Conservation (phyloP, 2,797 vertebrate genomes). For the Eutrigla gurnardus region DNA sequence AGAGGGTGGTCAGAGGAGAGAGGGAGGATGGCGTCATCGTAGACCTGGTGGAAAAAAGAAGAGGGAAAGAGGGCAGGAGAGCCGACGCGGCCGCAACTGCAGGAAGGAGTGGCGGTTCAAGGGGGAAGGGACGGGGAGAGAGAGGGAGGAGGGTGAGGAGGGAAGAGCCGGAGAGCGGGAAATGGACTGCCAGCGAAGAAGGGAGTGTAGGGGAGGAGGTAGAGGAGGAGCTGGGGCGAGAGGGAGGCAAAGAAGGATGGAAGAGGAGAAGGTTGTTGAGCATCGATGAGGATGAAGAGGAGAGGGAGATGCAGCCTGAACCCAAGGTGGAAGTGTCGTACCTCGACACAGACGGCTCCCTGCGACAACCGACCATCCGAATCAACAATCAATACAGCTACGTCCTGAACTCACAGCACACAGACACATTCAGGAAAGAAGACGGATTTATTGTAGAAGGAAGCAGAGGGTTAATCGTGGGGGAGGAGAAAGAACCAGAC, state of each 20-base stretch:
- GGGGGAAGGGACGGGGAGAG: constrained; percentile 72
- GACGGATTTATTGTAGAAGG: constrained; percentile 51
- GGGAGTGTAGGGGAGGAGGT: constrained; percentile 39
- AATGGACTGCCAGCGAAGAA: constrained; percentile 37
- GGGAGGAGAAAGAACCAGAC: constrained; percentile 32
- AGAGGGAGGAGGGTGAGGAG: constrained; percentile 75
- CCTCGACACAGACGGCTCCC: constrained; percentile 11
- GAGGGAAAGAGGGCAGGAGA: constrained; percentile 71
- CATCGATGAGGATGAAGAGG: constrained; percentile 64
- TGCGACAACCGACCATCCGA: constrained; percentile 22
- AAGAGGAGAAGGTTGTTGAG: constrained; percentile 79
- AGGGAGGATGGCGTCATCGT: constrained; percentile 47
- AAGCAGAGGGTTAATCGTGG: constrained; percentile 7
- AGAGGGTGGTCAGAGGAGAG: constrained; percentile 55
- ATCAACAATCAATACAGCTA: constrained; percentile 71
- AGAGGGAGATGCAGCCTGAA: constrained; percentile 27
- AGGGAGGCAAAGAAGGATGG: constrained; percentile 65
- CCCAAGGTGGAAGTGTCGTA: constrained; percentile 34
- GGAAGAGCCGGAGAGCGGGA: constrained; percentile 63
- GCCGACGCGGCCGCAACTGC: constrained; percentile 38
- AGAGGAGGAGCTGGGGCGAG: constrained; percentile 48
- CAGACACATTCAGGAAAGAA: constrained; percentile 57
- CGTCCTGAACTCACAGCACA: constrained; percentile 54
- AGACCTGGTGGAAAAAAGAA: constrained; percentile 59
- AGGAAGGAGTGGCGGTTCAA: constrained; percentile 60